A percentile compares a stretch with the other conserved stretches of the same genome.
phyloP scores from a whole-genome alignment of 2,797 vertebrate genomes.

The Spea hammondii region DNA sequence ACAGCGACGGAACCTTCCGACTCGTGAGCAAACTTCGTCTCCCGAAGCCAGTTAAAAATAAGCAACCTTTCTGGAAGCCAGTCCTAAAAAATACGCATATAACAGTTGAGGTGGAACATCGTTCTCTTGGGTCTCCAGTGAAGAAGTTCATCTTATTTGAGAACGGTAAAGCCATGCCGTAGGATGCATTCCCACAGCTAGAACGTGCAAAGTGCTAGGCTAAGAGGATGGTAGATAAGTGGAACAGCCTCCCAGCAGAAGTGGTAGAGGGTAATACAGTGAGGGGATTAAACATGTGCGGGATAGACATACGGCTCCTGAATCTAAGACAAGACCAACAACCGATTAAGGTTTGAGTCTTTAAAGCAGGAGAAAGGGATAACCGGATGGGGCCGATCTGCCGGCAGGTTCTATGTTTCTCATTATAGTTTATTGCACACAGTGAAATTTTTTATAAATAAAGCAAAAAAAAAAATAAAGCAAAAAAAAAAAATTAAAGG shows the following conservation, averaged over 20 bases:
- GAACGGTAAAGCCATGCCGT: neutral
- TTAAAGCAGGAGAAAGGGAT: too few relatives aligned
- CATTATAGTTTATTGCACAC: too few relatives aligned
- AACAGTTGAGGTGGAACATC: neutral
- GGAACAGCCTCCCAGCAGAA: too few relatives aligned
- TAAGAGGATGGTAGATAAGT: neutral
- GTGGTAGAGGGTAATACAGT: neutral
- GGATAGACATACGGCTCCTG: neutral
- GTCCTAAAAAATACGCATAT: neutral
- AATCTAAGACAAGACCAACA: neutral
- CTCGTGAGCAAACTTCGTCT: neutral
- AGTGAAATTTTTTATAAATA: too few relatives aligned
- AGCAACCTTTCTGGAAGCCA: neutral
- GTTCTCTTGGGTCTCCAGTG: neutral
- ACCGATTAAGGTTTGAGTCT: too few relatives aligned
- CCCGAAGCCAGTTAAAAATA: neutral
- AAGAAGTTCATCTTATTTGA: neutral
- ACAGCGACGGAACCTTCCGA: neutral
- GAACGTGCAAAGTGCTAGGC: neutral
- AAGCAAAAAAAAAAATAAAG: too few relatives aligned
- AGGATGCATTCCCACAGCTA: neutral
- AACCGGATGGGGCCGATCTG: too few relatives aligned
- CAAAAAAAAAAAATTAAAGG: too few relatives aligned
- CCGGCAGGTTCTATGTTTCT: too few relatives aligned
- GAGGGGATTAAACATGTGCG: neutral